Evolutionary conservation across 2,888 invertebrate genomes (phyloP).

Genomic region (Leptinotarsa rubiginosa): DNA sequence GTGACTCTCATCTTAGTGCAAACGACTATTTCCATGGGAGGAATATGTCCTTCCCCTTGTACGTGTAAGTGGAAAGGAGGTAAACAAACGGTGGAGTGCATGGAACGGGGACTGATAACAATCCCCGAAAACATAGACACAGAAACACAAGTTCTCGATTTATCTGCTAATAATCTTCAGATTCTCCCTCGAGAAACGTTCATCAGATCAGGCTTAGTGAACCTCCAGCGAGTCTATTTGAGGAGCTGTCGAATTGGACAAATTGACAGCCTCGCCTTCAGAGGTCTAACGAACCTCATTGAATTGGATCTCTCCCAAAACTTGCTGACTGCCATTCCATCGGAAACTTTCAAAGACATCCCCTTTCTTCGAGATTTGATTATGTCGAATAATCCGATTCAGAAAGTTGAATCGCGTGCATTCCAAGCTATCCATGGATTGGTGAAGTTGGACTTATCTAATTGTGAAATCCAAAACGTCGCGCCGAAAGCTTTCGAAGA

Average conservation of each 20-base stretch:
- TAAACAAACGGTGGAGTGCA: slow-evolving; percentile 92
- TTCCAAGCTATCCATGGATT: slow-evolving; percentile 81
- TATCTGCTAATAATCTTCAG: slow-evolving; percentile 88
- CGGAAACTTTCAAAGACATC: slow-evolving; percentile 81
- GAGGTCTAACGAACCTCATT: slow-evolving; percentile 88
- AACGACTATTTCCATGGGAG: slow-evolving; percentile 63
- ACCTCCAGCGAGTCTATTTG: slow-evolving; percentile 88
- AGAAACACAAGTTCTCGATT: slow-evolving; percentile 90
- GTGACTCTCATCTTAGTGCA: slow-evolving; percentile 31
- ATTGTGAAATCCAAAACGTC: slow-evolving; percentile 83
- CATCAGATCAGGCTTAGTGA: slow-evolving; percentile 81
- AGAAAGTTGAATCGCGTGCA: slow-evolving; percentile 80
- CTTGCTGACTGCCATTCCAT: slow-evolving; percentile 83
- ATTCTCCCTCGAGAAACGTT: slow-evolving; percentile 87
- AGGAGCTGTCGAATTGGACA: slow-evolving; percentile 86
- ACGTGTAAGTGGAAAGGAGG: slow-evolving; percentile 95
- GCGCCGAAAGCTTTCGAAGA: slow-evolving; percentile 83
- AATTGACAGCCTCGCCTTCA: slow-evolving; percentile 87
- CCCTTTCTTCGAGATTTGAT: slow-evolving; percentile 86
- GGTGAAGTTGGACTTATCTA: slow-evolving; percentile 85
- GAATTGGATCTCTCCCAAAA: slow-evolving; percentile 91
- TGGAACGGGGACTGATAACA: slow-evolving; percentile 83
- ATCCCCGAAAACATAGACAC: slow-evolving; percentile 89
- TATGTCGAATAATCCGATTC: slow-evolving; percentile 84
- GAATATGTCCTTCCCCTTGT: slow-evolving; percentile 81